A percentile compares a stretch with the other conserved stretches of the same genome.
These are phyloP conservation scores for Labeo calbasu DNA, from an alignment of 2,797 vertebrate genomes.

Conservation along the genomic window DNA sequence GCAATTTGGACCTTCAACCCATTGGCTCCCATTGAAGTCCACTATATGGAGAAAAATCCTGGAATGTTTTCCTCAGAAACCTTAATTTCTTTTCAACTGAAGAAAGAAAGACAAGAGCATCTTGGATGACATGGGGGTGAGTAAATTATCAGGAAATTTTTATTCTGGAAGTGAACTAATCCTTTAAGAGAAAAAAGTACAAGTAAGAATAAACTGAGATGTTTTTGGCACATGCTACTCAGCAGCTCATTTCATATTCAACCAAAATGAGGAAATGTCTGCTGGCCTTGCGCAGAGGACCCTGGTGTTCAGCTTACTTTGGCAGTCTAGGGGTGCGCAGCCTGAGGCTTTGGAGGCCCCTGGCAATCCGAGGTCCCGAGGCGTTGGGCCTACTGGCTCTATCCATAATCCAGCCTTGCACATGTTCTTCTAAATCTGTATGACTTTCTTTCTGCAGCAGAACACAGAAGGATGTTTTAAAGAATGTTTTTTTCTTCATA, in stretches of 20 bases:
- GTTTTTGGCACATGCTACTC: constrained; percentile 27
- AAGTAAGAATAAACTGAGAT: constrained; percentile 18
- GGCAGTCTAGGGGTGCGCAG: constrained; percentile 32
- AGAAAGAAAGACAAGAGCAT: no score
- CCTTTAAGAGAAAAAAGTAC: not conserved
- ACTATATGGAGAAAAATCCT: no score
- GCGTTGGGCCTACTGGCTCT: constrained; percentile 15
- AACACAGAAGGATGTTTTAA: not conserved
- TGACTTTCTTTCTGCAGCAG: constrained; percentile 2
- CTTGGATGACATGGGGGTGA: no score
- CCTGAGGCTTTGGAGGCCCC: constrained; percentile 39
- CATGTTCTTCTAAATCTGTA: not conserved
- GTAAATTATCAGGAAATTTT: no score
- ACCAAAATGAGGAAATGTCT: constrained; percentile 13
- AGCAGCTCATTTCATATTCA: constrained; percentile 17
- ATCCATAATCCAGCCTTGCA: constrained; percentile 19
- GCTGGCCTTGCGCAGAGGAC: constrained; percentile 14
- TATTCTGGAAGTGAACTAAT: no score
- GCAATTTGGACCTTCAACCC: no score
- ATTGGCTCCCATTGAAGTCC: no score
- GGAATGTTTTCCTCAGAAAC: no score
- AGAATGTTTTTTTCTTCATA: not conserved
- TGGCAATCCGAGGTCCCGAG: constrained; percentile 32
- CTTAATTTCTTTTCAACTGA: no score
- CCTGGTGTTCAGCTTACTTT: constrained; percentile 42